Percentiles rank a stretch among this genome's conserved stretches.
Evolutionary conservation across 2,888 invertebrate species (phyloP).

Genomic region (Geophilus truncorum): DNA sequence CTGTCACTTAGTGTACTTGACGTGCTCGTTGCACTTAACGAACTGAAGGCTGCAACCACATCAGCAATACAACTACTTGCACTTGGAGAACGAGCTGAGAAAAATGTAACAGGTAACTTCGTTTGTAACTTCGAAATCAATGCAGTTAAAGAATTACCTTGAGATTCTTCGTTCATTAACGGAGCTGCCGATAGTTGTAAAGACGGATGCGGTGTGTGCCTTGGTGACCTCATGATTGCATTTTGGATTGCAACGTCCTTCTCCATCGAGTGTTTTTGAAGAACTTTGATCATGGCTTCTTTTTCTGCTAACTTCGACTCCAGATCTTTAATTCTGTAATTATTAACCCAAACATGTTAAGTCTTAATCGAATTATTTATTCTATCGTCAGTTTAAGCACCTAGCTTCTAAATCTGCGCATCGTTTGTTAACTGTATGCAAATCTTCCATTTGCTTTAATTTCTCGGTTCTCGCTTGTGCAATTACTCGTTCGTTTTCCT

Average conservation of each 20-base stretch:
- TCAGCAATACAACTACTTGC: background rate
- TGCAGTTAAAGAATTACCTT: background rate
- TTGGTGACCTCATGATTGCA: constrained; percentile 45
- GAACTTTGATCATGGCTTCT: constrained; percentile 82
- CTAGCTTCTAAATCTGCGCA: constrained; percentile 79
- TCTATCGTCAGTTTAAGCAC: too few species aligned
- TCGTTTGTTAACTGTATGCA: constrained; percentile 76
- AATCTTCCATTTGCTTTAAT: constrained; percentile 81
- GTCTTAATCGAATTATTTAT: too few species aligned
- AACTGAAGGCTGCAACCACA: background rate
- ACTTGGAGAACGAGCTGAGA: background rate
- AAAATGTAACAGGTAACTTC: too few species aligned
- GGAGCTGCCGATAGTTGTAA: constrained; percentile 34
- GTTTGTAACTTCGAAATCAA: too few species aligned
- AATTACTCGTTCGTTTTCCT: constrained; percentile 76
- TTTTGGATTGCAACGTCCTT: constrained; percentile 42
- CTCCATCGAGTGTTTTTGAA: constrained; percentile 57
- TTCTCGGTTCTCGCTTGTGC: constrained; percentile 80
- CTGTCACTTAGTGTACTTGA: background rate
- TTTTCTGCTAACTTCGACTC: constrained; percentile 82
- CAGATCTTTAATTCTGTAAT: constrained; percentile 67
- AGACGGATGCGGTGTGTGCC: constrained; percentile 42
- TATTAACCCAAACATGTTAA: too few species aligned
- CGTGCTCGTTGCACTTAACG: background rate
- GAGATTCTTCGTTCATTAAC: constrained; percentile 35